Evolutionary conservation across 2,113 vertebrate species (phyloP), one percentile per base, ranked within the genome.

Genomic region (Grus americana): DNA sequence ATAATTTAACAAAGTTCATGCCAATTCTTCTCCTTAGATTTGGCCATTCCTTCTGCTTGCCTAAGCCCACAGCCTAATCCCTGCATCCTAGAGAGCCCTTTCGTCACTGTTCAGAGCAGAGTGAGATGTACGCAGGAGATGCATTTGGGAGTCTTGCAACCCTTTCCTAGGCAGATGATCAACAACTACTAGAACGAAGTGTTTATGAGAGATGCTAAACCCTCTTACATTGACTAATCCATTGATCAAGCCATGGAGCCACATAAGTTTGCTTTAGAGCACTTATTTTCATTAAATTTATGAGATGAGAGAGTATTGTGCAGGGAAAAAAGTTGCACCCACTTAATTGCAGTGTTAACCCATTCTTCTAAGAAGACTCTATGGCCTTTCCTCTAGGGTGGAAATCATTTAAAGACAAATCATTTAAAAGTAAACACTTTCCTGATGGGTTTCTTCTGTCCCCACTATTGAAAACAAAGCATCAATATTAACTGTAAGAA

Each of bases 61-160:
- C 36, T 76, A 68, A 68, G 3, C 23, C 27, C 11, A 24, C 15
- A 61, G 13, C 46, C 61, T 52, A 23, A 12, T 30, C 20, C 26
- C 38, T 10, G 1, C 14, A 38, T 36, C 18, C 17, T 11, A 52
- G 18, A 73, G 4, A 55, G 0, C 4, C 3, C 3, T 62, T 50
- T 14, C 19, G 75, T 17, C 12, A 12, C 15, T 40, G 17, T n/a
- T 46, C 50, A 71, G 46, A 92, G 13, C 32, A 70, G 34, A 82
- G 12, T 9, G 10, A 62, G 27, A 65, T 27, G 2, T 7, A 22
- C 15, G 23, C 17, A 82, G 40, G 14, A 71, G 42, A 63, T 15
- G 8, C 7, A 30, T 67, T 8, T 67, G 20, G n/a, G 32, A 71
- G 20, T 9, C 50, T 76, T 78, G 44, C 36, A 88, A 75, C 6